Base-by-base conservation (phyloP, 2,797 vertebrate species). In the Rachycentron canadum region DNA sequence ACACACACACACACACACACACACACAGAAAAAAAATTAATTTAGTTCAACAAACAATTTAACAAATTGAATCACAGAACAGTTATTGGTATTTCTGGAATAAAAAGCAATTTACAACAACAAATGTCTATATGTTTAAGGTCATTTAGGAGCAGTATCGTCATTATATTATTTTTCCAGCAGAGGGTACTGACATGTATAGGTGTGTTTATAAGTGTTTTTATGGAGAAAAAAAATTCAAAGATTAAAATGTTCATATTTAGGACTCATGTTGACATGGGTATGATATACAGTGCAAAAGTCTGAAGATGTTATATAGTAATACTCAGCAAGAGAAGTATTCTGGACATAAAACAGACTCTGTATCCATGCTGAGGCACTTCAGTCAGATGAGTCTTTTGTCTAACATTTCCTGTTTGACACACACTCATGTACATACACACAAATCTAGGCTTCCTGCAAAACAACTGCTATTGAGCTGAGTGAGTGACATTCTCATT, bases 371-470 rank as follows among this genome's bases (percentile, higher is more conserved):
- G 28, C 68, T 25, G 70, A 78, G 86, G 82, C 84, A 91, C 60
- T 26, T 67, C 52, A 47, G 52, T 6, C 86, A 77, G 88, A 84
- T 52, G 4, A 86, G 45, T 70, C 69, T n/a, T 79, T 81, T 87
- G 82, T 92, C 75, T 81, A 65, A 40, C 0, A 19, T 40, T 88
- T 90, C 83, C 85, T 71, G 69, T 79, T 94, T 93, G 43, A 73
- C 63, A 23, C 49, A 52, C 61, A 19, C 67, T 55, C 71, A 17
- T 38, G 28, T 6, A 38, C 28, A 53, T 13, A 2, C 26, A 50
- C 49, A 58, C 40, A 53, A 19, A 61, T 1, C 9, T 28, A 16
- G 2, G 6, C 50, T 43, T 55, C 73, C 84, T 79, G 53, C 58
- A 53, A 36, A 25, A 49, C 47, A 21, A 69, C 17, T 7, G 30